phyloP scores from a whole-genome alignment of 30 jellyfish, hydroid and myxozoan species.

The Cassiopea xamachana region DNA sequence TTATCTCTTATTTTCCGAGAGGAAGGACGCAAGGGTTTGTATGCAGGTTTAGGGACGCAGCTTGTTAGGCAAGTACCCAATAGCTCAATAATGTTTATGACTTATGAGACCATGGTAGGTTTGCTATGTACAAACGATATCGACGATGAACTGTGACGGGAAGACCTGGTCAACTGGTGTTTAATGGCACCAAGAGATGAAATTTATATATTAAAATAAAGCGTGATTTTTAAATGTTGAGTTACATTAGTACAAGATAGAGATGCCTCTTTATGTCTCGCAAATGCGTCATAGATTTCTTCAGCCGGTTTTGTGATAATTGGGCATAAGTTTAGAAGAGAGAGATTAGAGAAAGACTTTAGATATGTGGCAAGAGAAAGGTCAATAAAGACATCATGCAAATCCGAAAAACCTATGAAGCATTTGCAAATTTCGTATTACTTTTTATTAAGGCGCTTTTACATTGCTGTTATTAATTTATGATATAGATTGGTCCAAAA shows the following conservation, averaged over 20 bases:
- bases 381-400: too few relatives aligned
- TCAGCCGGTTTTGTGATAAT: too few relatives aligned
- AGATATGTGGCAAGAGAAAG: too few relatives aligned
- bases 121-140: conserved; percentile 78
- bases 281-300: neutral
- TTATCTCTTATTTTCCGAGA: conserved; percentile 80
- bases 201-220: neutral
- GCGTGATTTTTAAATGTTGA: conserved; percentile 1
- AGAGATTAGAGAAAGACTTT: too few relatives aligned
- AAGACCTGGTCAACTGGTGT: neutral
- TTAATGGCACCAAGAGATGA: neutral
- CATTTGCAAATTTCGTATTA: too few relatives aligned
- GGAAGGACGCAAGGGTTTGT: conserved; percentile 94
- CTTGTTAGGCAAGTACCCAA: conserved; percentile 95
- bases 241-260: neutral
- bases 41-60: conserved; percentile 95
- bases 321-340: too few relatives aligned
- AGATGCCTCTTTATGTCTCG: neutral
- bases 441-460: too few relatives aligned
- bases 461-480: too few relatives aligned
- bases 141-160: conserved; percentile 18
- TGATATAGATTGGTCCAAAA: too few relatives aligned
- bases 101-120: conserved; percentile 88
- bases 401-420: too few relatives aligned
- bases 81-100: conserved; percentile 91